Base-by-base conservation (phyloP, 2,888 invertebrate species). In the Microchrysa polita region DNA sequence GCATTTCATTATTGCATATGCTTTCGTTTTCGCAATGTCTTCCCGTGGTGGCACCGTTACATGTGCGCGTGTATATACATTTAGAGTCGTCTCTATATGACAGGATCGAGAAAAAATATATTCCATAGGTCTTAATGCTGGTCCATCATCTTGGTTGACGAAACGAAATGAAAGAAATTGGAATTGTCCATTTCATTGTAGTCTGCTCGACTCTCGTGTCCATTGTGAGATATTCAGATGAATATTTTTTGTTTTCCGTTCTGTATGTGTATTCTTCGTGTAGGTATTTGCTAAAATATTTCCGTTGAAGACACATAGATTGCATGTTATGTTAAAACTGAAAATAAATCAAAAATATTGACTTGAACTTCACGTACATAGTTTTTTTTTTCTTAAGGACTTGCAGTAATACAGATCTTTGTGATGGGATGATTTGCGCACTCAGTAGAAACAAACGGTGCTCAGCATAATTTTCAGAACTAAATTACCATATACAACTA, bases 1-100 rank as follows among this genome's bases (percentile, higher is more conserved):
- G 78, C 77, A 78, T 77, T 77, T 77, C 74, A 77, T 77, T 77
- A 75, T 67, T 69, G 72, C 72, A 72, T n/a, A n/a, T 69, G 72
- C 73, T 77, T 77, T 74, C 72, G 60, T 74, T 74, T 74, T 63
- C 63, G 10, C 48, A 48, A 57, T 57, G 67, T 20, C 65, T 42
- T 20, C 71, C 16, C 14, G 44, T n/a, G n/a, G n/a, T n/a, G 22
- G 42, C n/a, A 48, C 22, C n/a, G 22, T 48, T 72, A 67, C 74
- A 74, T 72, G 67, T 67, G 67, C 67, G 67, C 73, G 59, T 34
- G 27, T 34, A 34, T n/a, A 34, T 34, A 34, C 27, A n/a, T n/a
- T n/a, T n/a, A n/a, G n/a, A n/a, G n/a, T 34, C 27, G 27, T 34
- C 2, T 34, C 4, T 34, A 2, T 34, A 34, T 34, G 27, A 34